These are phyloP conservation scores for Apamea epomidion DNA, from an alignment of 2,888 invertebrate species.

Conservation along the genomic window DNA sequence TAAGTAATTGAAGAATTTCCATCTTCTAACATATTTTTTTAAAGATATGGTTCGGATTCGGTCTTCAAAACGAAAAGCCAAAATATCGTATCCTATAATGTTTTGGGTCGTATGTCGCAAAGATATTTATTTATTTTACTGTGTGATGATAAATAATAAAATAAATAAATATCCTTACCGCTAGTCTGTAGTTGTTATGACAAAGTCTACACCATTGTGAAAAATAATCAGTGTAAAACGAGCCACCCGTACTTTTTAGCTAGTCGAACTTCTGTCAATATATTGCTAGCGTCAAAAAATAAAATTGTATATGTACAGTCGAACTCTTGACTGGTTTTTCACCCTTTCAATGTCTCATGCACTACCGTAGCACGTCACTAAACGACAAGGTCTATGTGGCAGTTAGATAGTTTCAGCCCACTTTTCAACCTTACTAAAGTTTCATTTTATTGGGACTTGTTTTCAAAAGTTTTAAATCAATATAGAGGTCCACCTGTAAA, in stretches of 20 bases:
- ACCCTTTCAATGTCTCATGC: neutral
- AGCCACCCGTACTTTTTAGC: neutral
- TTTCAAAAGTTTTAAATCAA: neutral
- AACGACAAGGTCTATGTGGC: neutral
- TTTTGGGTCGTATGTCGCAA: too few relatives aligned
- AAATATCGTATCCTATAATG: neutral
- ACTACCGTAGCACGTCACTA: neutral
- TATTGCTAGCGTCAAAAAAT: neutral
- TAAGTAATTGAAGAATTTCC: neutral
- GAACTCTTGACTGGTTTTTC: neutral
- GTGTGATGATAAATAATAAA: too few relatives aligned
- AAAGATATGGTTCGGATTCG: too few relatives aligned
- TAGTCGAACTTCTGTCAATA: neutral
- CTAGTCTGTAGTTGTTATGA: too few relatives aligned
- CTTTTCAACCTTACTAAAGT: neutral
- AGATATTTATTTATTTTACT: too few relatives aligned
- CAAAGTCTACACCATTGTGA: neutral
- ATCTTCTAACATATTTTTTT: too few relatives aligned
- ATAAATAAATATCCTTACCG: too few relatives aligned
- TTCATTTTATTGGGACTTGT: neutral
- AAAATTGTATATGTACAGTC: neutral
- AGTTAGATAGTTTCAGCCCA: neutral
- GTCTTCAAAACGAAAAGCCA: neutral
- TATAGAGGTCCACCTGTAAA: neutral
- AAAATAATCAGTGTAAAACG: neutral